Percentiles rank a stretch among this genome's conserved stretches.
Conservation (phyloP, 2,113 vertebrate species). For the Ceratotherium simum region DNA sequence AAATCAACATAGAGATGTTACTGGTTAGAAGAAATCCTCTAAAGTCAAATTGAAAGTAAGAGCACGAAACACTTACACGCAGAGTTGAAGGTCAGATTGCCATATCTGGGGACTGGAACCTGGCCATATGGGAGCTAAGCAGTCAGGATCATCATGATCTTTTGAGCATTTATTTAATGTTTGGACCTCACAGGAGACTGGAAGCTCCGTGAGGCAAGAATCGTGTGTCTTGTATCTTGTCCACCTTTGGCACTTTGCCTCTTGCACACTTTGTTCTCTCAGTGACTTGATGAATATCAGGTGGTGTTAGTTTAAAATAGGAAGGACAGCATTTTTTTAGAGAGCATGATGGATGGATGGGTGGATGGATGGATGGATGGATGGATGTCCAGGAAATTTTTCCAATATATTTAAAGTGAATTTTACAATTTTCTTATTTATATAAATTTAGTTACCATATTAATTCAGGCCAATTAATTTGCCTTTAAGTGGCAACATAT, state of each 20-base stretch:
- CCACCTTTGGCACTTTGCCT: background rate
- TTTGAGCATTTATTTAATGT: background rate
- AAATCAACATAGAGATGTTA: background rate
- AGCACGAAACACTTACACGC: background rate
- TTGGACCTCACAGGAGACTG: background rate
- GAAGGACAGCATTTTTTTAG: background rate
- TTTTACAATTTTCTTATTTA: slow-evolving; percentile 35
- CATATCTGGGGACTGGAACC: background rate
- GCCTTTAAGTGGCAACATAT: background rate
- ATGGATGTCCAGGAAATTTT: background rate
- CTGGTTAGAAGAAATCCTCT: background rate
- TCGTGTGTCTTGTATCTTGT: background rate
- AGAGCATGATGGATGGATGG: background rate
- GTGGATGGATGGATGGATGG: background rate
- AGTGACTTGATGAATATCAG: background rate
- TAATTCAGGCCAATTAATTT: background rate
- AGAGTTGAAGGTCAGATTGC: background rate
- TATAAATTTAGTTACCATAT: background rate
- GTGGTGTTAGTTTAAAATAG: slow-evolving; percentile 36
- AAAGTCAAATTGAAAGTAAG: background rate
- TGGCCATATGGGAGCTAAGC: background rate
- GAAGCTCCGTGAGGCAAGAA: background rate
- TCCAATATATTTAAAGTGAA: background rate
- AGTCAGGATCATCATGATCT: background rate
- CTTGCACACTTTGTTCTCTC: background rate